Base-by-base conservation (phyloP, 92 coral and sea anemone genomes). In the Actinernus sp. region DNA sequence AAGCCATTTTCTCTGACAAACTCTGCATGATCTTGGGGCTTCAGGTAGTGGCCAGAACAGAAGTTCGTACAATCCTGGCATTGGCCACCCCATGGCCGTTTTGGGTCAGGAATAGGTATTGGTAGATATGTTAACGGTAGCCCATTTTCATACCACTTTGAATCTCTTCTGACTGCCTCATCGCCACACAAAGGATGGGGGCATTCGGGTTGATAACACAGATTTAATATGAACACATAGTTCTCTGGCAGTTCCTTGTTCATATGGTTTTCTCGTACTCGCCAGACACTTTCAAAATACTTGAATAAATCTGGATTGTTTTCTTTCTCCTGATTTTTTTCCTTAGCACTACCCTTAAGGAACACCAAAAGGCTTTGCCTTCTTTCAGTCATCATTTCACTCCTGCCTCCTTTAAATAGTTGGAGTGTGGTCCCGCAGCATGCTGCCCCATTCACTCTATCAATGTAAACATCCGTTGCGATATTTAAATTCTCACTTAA, bases 31-130 rank as follows among this genome's bases (percentile, higher is more conserved):
- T 58, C 56, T 48, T 70, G 20, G 37, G 66, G 66, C 31, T 19
- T 29, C 47, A 71, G 27, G 68, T 58, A 71, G 31, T 71, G 79
- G 46, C 79, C 68, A 19, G 68, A 36, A 48, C 68, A 71, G 36
- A 59, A 58, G 20, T 41, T 39, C 8, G 56, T 58, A 29, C 68
- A 71, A 12, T 59, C 40, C 50, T 59, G 25, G 43, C 79, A 71
- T 49, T 57, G 21, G 1, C 61, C 68, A 32, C 79, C 79, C 66
- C 57, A 58, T 12, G 78, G 71, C 10, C 84, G 49, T 59, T 55
- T 60, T 7, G 89, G 79, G 32, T 83, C 89, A 21, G 84, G 84
- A 22, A 83, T 75, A 19, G 89, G 89, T n/a, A 84, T 28, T 1
- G 84, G 80, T 1, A 76, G 16, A 28, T 76, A 61, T 12, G 58